A percentile compares a stretch with the other conserved stretches of the same genome.
Conservation (phyloP, 2,797 vertebrate genomes). For the Malurus splendens region DNA sequence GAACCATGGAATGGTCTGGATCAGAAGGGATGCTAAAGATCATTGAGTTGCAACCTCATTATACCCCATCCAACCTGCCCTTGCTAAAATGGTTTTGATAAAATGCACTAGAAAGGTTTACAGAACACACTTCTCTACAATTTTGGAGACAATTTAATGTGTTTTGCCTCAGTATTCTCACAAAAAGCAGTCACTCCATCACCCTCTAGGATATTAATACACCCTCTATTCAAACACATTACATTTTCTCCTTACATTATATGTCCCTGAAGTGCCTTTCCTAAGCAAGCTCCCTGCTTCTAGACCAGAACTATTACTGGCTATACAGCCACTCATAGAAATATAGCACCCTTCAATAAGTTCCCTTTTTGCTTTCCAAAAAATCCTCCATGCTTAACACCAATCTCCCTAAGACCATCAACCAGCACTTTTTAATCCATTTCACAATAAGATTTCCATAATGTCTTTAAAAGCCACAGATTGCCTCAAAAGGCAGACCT, state of each 20-base stretch:
- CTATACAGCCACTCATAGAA: background rate
- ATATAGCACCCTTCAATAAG: background rate
- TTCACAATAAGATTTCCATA: background rate
- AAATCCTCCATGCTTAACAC: background rate
- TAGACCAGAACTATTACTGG: background rate
- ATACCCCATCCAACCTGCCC: background rate
- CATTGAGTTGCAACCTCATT: background rate
- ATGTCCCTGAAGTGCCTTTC: background rate
- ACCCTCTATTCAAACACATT: background rate
- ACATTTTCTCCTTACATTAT: background rate
- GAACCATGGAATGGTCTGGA: background rate
- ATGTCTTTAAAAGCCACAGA: background rate
- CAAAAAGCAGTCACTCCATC: background rate
- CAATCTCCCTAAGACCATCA: background rate
- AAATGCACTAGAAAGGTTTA: background rate
- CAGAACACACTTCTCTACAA: background rate
- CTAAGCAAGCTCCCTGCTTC: background rate
- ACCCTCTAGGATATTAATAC: background rate
- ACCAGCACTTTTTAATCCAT: background rate
- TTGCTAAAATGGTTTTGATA: background rate
- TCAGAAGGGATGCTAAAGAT: background rate
- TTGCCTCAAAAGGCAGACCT: background rate
- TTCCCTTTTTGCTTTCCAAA: background rate
- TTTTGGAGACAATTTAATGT: background rate
- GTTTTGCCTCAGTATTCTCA: background rate